A percentile compares a stretch with the other conserved stretches of the same genome.
Evolutionary conservation across 2,888 invertebrate genomes (phyloP).

Genomic region (Diaphora mendica): DNA sequence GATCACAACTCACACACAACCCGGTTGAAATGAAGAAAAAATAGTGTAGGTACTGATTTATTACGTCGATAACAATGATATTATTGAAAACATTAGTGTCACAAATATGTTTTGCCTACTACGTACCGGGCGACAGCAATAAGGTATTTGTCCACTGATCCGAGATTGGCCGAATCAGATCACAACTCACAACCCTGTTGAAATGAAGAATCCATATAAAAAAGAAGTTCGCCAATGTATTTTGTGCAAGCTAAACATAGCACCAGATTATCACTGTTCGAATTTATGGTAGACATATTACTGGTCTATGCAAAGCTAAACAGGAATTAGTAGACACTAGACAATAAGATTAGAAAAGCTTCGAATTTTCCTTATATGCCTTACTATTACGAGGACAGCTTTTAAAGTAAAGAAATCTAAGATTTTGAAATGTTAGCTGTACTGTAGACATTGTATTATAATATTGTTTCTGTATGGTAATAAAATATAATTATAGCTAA

Average conservation of each 20-base stretch:
- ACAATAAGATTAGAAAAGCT: slow-evolving; percentile 92
- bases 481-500: background rate
- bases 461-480: background rate
- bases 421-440: slow-evolving; percentile 75
- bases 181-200: slow-evolving; percentile 77
- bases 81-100: slow-evolving; percentile 60
- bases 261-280: slow-evolving; percentile 95
- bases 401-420: slow-evolving; percentile 94
- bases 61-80: slow-evolving; percentile 55
- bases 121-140: slow-evolving; percentile 55
- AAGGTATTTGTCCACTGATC: slow-evolving; percentile 59
- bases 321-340: slow-evolving; percentile 93
- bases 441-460: slow-evolving; percentile 27
- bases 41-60: no score
- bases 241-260: slow-evolving; percentile 93
- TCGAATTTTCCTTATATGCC: slow-evolving; percentile 94
- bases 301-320: slow-evolving; percentile 95
- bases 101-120: slow-evolving; percentile 58
- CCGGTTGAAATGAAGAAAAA: slow-evolving; percentile 89
- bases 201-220: slow-evolving; percentile 92
- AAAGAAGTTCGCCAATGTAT: slow-evolving; percentile 91
- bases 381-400: slow-evolving; percentile 92
- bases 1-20: no score
- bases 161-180: slow-evolving; percentile 45
- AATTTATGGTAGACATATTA: slow-evolving; percentile 96